Evolutionary conservation across 2,113 vertebrate genomes (phyloP).

Genomic region (Vidua chalybeata): DNA sequence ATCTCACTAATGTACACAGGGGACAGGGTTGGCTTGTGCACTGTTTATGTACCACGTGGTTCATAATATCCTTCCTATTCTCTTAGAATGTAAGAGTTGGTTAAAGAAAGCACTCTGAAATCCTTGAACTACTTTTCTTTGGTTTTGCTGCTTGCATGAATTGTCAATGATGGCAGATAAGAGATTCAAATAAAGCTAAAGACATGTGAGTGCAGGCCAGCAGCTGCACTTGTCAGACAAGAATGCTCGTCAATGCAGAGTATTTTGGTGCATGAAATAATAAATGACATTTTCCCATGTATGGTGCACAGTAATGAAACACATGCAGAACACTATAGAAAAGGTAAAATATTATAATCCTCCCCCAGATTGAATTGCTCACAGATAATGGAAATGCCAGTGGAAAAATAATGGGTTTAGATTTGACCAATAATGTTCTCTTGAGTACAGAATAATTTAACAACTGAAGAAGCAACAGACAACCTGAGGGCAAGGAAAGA

Average conservation of each 20-base stretch:
- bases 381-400: not conserved
- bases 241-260: not conserved
- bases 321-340: not conserved
- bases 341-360: not conserved
- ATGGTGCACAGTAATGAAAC: not conserved
- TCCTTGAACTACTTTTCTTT: not conserved
- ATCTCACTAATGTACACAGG: not conserved
- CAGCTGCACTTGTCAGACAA: not conserved
- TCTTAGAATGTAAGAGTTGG: not conserved
- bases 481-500: not conserved
- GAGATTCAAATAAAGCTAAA: not conserved
- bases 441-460: not conserved
- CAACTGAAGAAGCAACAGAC: not conserved
- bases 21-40: not conserved
- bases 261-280: not conserved
- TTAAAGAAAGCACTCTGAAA: not conserved
- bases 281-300: not conserved
- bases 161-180: not conserved
- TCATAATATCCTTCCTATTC: not conserved
- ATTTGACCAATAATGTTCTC: not conserved
- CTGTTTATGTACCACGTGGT: not conserved
- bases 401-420: not conserved
- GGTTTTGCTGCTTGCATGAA: not conserved
- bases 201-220: not conserved
- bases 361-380: not conserved